Conservation (phyloP, 2,797 vertebrate species). For the Hapalemur alaotrensis region DNA sequence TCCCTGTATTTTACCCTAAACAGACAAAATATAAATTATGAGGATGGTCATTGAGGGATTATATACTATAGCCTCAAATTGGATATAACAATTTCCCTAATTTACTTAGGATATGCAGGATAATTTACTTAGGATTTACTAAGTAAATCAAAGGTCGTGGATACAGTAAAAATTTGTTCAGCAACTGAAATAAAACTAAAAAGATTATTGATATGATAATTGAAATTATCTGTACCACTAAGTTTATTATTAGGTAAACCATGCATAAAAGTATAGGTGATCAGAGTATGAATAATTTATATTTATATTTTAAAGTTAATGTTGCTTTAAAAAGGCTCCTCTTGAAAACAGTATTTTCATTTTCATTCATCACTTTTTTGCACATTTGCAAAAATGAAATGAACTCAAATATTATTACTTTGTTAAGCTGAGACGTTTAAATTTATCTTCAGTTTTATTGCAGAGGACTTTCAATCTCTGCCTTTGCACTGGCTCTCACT, state of each 20-base stretch:
- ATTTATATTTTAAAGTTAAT: neutral
- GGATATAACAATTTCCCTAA: neutral
- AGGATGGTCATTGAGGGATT: neutral
- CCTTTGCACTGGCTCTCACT: neutral
- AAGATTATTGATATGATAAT: neutral
- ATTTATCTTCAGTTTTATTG: neutral
- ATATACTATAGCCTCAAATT: neutral
- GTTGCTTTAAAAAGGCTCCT: neutral
- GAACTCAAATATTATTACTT: neutral
- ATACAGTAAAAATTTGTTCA: neutral
- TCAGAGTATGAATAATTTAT: neutral
- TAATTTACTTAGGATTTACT: neutral
- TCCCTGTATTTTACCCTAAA: neutral
- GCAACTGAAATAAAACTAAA: neutral
- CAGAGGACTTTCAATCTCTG: neutral
- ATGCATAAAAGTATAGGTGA: neutral
- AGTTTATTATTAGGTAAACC: neutral
- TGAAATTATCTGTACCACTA: neutral
- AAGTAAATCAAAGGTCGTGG: neutral
- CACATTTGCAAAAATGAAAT: neutral
- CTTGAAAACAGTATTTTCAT: neutral
- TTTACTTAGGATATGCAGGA: neutral
- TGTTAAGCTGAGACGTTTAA: neutral
- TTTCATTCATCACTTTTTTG: neutral
- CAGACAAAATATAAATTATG: neutral